Base-by-base conservation (phyloP, 2,888 invertebrate genomes). In the Pecten maximus region DNA sequence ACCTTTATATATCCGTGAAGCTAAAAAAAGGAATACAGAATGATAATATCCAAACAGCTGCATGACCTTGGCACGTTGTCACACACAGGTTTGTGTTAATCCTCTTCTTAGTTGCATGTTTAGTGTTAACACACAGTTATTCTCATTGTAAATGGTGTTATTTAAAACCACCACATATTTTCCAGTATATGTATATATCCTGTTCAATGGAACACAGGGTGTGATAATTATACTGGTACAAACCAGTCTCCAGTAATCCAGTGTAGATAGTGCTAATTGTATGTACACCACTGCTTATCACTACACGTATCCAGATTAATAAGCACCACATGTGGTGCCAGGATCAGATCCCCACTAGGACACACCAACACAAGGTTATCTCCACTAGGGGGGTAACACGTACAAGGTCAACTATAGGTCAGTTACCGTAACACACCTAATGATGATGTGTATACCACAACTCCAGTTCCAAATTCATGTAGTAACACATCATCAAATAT, bases 1-100 rank as follows among this genome's bases (percentile, higher is more conserved):
- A 90, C 89, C 89, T 90, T 50, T 89, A 23, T 40, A 39, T 44
- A 28, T 86, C 74, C 40, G 40, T 86, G 40, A 40, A 89, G 40
- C 60, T 74, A 74, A 74, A 74, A 74, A 74, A 74, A 35, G 6
- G 74, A 74, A 74, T 74, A 74, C 74, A 74, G 74, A 74, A 74
- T 74, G 74, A 74, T 74, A 74, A 28, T 35, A 74, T 74, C 74
- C 74, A 35, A 74, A 74, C 60, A 28, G 60, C 60, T 74, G 60
- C 60, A 74, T 74, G 60, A 74, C 74, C 74, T 35, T 74, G 74
- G 74, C 74, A 35, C 74, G 74, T 28, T 74, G 74, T 19, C 74
- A 74, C 74, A 74, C 74, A 74, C 74, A 74, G 74, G 74, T 19
- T 54, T 10, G 50, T 12, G 19, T 74, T 28, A 74, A 74, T 74